Conservation (phyloP, 2,797 vertebrate genomes). For the Girardinus metallicus region DNA sequence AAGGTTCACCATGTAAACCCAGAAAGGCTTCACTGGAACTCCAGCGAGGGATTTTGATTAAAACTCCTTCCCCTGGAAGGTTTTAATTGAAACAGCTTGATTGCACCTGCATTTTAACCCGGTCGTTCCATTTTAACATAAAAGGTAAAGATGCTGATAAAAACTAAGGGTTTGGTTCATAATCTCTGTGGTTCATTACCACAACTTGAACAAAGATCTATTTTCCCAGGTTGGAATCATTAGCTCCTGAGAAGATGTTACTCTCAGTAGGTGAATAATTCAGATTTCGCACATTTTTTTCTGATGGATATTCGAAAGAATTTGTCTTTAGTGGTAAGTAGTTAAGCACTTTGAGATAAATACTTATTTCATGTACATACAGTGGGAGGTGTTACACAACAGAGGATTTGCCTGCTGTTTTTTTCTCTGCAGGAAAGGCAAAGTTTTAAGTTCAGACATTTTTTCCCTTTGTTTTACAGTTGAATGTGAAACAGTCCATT, state of each 20-base stretch:
- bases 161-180: not conserved
- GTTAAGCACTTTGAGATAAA: not conserved
- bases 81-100: not conserved
- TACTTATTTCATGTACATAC: not conserved
- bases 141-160: not conserved
- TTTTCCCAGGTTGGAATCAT: not conserved
- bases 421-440: not conserved
- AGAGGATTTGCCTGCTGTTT: not conserved
- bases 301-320: not conserved
- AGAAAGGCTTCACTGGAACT: conserved; percentile 15
- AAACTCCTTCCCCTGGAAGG: not conserved
- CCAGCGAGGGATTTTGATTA: not conserved
- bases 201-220: not conserved
- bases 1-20: conserved; percentile 26
- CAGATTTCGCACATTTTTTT: not conserved
- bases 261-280: not conserved
- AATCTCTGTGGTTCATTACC: not conserved
- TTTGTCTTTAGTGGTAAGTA: not conserved
- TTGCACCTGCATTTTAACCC: not conserved
- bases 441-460: not conserved
- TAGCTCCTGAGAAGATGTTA: not conserved
- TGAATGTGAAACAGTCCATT: conserved; percentile 35
- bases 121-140: not conserved
- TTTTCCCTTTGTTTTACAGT: not conserved
- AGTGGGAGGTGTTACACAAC: not conserved